A percentile compares a stretch with the other conserved stretches of the same genome.
Conservation (phyloP, 2,113 vertebrate genomes). For the Redunca redunca region DNA sequence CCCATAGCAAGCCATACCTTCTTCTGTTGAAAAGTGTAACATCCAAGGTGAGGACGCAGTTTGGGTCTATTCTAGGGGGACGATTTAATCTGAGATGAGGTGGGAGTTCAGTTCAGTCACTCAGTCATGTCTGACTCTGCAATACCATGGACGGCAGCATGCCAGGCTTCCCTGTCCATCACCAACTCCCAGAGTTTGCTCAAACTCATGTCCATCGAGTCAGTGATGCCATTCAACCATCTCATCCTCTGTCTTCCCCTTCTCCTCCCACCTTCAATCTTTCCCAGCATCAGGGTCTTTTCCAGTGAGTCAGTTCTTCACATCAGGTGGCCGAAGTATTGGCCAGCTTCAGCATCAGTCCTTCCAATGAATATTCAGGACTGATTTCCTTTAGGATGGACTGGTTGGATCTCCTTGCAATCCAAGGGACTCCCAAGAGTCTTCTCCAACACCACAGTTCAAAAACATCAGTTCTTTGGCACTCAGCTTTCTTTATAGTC, state of each 20-base stretch:
- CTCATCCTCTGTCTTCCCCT: neutral
- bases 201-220: neutral
- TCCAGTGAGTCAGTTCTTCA: neutral
- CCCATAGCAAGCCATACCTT: neutral
- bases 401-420: neutral
- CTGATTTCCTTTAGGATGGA: neutral
- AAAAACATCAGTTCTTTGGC: neutral
- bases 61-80: neutral
- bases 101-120: neutral
- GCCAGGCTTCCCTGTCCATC: neutral
- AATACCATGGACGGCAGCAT: rapidly evolving
- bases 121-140: neutral
- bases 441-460: neutral
- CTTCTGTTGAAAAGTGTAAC: neutral
- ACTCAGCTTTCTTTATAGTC: neutral
- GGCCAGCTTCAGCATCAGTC: neutral
- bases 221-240: neutral
- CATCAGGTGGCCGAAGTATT: neutral
- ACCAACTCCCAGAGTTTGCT: neutral
- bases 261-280: neutral
- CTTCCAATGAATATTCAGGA: neutral
- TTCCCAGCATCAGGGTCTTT: neutral
- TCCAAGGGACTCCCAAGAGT: neutral
- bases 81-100: neutral
- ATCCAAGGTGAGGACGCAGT: neutral